These are phyloP conservation scores for Puntigrus tetrazona DNA, from an alignment of 2,113 vertebrate species.

Conservation along the genomic window DNA sequence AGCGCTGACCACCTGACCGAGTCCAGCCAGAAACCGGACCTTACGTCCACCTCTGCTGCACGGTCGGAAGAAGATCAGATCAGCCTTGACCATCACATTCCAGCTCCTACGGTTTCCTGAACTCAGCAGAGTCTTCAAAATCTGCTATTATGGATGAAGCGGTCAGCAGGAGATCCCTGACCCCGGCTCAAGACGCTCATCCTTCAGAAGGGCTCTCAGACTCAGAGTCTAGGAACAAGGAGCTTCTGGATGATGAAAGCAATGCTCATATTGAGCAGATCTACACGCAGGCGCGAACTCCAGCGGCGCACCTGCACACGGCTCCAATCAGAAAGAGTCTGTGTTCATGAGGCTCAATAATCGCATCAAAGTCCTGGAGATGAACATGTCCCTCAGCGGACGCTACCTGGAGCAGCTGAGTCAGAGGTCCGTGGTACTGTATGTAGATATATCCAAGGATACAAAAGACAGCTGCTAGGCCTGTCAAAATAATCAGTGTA, in stretches of 20 bases:
- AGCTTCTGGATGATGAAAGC: slow-evolving; percentile 18
- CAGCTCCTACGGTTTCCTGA: background rate
- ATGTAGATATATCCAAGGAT: background rate
- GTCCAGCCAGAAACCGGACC: slow-evolving; percentile 24
- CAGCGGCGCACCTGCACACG: slow-evolving; percentile 84
- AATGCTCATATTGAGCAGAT: slow-evolving; percentile 63
- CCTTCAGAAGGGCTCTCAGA: background rate
- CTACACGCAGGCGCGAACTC: slow-evolving; percentile 87
- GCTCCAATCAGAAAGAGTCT: slow-evolving; percentile 94
- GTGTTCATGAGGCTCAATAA: slow-evolving; percentile 99
- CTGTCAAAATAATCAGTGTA: too few relatives aligned
- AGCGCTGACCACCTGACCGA: background rate
- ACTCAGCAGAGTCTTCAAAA: slow-evolving; percentile 39
- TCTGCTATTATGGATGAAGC: slow-evolving; percentile 59
- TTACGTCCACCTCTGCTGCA: slow-evolving; percentile 25
- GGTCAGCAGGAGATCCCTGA: background rate
- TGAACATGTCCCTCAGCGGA: slow-evolving; percentile 98
- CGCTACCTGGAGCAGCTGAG: slow-evolving; percentile 97
- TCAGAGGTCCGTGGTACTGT: slow-evolving; percentile 89
- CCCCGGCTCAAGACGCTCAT: background rate
- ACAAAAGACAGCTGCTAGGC: background rate
- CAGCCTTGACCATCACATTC: background rate
- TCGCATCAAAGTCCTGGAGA: slow-evolving; percentile 95
- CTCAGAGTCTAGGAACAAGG: slow-evolving; percentile 14
- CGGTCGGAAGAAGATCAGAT: background rate